Base-by-base conservation (phyloP, 2,113 vertebrate genomes). In the Anoura caudifer region DNA sequence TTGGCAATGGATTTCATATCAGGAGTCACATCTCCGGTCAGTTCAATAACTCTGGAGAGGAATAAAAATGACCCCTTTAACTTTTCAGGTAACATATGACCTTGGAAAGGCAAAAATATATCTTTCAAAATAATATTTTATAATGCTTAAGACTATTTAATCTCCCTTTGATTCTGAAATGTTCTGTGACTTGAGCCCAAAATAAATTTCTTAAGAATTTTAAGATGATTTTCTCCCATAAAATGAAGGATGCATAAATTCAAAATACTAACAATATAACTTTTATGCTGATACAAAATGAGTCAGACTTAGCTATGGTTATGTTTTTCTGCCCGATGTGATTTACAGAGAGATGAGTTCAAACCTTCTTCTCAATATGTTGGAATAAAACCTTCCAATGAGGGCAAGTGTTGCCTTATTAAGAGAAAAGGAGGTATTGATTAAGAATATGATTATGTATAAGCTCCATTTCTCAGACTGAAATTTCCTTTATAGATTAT, bases 11-110 rank as follows among this genome's bases (percentile, higher is more conserved):
- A 99, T 97, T 99, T 99, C 99, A 99, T 99, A 98, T 99, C 99
- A 56, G 99, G 99, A 95, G 99, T 99, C 96, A 99, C 99, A 91
- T 99, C 99, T 14, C 99, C 99, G 0, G 99, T 99, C 95, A 99
- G 96, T 96, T 99, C 99, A 96, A 99, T 99, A 98, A 99, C 99
- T 91, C 99, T 99, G 97, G 75, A 98, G 94, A 65, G 59, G 91
- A 97, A 95, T 90, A 95, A 97, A 86, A 93, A 59, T 70, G 7
- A 88, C 43, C 20, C 5, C 8, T 88, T 87, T 65, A 95, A 41
- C 2, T 70, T 38, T 47, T 90, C 47, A 92, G 28, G 82, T 85
- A 90, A 85, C 61, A 90, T 8, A 73, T 54, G 41, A 87, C 16
- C 3, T 67, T 92, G 26, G 41, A 83, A 92, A 96, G 15, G 54